phyloP scores from a whole-genome alignment of 1,140 invertebrate species.

The Drosophila parvula region DNA sequence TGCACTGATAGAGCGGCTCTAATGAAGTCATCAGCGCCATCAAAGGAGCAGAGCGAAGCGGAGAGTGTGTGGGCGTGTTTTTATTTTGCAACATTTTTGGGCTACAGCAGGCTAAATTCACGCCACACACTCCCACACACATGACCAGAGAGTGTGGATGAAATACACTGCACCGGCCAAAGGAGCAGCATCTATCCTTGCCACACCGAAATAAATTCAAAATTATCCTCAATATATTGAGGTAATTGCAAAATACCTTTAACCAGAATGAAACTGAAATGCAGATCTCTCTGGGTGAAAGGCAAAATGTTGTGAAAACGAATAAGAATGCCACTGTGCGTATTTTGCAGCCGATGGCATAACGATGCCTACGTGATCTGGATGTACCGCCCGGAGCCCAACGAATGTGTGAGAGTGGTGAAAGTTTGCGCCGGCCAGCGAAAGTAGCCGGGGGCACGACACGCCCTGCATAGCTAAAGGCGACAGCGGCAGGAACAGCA shows the following conservation, averaged over 20 bases:
- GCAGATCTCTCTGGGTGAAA: too few species aligned
- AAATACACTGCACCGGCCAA: neutral
- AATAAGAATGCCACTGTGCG: slow-evolving; percentile 29
- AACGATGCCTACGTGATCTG: slow-evolving; percentile 78
- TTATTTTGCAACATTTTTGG: slow-evolving; percentile 72
- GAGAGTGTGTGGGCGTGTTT: slow-evolving; percentile 53
- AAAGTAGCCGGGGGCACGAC: slow-evolving; percentile 68
- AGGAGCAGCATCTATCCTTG: neutral
- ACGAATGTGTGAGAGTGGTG: slow-evolving; percentile 58
- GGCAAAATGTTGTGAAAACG: neutral
- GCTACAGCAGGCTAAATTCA: slow-evolving; percentile 1
- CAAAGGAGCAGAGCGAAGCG: slow-evolving; percentile 51
- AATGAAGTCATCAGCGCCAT: slow-evolving; percentile 78
- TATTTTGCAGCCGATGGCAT: slow-evolving; percentile 58
- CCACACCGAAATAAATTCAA: neutral
- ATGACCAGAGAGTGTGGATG: neutral
- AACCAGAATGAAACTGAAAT: neutral
- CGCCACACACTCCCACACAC: slow-evolving; percentile 5
- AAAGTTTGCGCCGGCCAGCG: slow-evolving; percentile 73
- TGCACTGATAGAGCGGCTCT: slow-evolving; percentile 77
- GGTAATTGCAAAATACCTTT: slow-evolving; percentile 7
- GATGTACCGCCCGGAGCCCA: slow-evolving; percentile 59
- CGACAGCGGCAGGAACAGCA: slow-evolving; percentile 27
- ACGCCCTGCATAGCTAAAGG: slow-evolving; percentile 68
- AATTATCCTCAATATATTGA: neutral